Percentiles rank a stretch among this genome's conserved stretches.
Evolutionary conservation across 2,797 vertebrate species (phyloP).

Genomic region (Mus caroli): DNA sequence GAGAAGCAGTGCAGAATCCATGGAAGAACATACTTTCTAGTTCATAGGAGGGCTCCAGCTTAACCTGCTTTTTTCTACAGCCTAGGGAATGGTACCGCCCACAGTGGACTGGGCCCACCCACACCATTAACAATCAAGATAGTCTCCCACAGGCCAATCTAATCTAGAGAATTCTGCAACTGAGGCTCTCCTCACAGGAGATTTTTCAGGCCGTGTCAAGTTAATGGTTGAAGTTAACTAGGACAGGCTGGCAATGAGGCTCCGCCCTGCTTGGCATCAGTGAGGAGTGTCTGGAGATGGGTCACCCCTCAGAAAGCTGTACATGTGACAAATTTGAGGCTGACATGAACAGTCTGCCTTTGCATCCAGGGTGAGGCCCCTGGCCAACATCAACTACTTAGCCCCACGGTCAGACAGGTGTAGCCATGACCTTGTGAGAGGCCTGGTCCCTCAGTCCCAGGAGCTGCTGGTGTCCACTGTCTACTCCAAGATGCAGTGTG

Average conservation of each 20-base stretch:
- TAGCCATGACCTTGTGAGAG: no score
- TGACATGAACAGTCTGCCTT: not conserved
- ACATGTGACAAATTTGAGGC: no score
- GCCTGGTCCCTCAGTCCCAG: not conserved
- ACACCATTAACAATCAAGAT: not conserved
- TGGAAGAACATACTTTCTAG: not conserved
- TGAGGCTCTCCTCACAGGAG: not conserved
- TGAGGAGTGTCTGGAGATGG: not conserved
- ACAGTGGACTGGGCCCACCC: not conserved
- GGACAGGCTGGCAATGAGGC: not conserved
- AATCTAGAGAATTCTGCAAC: not conserved
- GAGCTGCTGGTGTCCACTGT: not conserved
- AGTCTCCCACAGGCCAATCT: not conserved
- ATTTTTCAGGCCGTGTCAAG: not conserved
- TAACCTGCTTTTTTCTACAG: not conserved
- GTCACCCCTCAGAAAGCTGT: not conserved
- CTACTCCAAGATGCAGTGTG: not conserved
- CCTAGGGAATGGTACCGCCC: not conserved
- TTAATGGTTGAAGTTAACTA: not conserved
- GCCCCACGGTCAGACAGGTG: not conserved
- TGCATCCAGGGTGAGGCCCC: not conserved
- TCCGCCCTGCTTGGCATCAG: not conserved
- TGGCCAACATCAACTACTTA: not conserved
- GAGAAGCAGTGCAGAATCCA: not conserved
- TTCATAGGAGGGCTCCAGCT: not conserved